Evolutionary conservation across 2,888 invertebrate species (phyloP).

Genomic region (Emmelina monodactyla): DNA sequence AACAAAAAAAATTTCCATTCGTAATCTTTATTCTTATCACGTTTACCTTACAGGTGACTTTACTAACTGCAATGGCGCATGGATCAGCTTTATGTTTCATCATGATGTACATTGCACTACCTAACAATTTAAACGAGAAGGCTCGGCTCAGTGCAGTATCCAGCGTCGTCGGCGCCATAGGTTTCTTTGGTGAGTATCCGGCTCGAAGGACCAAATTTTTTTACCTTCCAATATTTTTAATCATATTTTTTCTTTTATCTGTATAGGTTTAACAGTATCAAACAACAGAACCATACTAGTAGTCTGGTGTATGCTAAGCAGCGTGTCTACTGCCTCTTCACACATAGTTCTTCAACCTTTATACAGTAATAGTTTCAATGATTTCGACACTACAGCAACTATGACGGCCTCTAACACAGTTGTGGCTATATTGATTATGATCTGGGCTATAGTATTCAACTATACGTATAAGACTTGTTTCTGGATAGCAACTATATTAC

Average conservation of each 20-base stretch:
- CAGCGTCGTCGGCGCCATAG: slow-evolving; percentile 57
- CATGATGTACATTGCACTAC: slow-evolving; percentile 44
- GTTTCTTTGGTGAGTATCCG: slow-evolving; percentile 63
- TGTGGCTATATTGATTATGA: slow-evolving; percentile 38
- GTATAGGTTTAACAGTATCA: slow-evolving; percentile 44
- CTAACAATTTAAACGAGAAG: slow-evolving; percentile 45
- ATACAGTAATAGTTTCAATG: slow-evolving; percentile 47
- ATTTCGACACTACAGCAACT: slow-evolving; percentile 53
- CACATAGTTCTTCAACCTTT: slow-evolving; percentile 47
- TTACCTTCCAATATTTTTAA: slow-evolving; percentile 1
- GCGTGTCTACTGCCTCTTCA: slow-evolving; percentile 42
- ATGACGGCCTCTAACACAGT: slow-evolving; percentile 45
- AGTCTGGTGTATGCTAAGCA: slow-evolving; percentile 51
- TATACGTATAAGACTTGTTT: slow-evolving; percentile 48
- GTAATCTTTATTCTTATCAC: too few species aligned
- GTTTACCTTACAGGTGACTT: slow-evolving; percentile 37
- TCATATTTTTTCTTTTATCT: not conserved
- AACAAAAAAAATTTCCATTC: too few species aligned
- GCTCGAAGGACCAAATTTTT: not conserved
- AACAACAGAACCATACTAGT: slow-evolving; percentile 39
- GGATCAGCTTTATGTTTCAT: slow-evolving; percentile 50
- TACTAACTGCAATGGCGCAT: slow-evolving; percentile 37
- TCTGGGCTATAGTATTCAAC: slow-evolving; percentile 40
- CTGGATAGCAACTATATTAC: slow-evolving; percentile 40
- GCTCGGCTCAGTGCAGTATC: slow-evolving; percentile 43